Evolutionary conservation across 2,888 invertebrate species (phyloP).

Genomic region (Lasioglossum figueresi): DNA sequence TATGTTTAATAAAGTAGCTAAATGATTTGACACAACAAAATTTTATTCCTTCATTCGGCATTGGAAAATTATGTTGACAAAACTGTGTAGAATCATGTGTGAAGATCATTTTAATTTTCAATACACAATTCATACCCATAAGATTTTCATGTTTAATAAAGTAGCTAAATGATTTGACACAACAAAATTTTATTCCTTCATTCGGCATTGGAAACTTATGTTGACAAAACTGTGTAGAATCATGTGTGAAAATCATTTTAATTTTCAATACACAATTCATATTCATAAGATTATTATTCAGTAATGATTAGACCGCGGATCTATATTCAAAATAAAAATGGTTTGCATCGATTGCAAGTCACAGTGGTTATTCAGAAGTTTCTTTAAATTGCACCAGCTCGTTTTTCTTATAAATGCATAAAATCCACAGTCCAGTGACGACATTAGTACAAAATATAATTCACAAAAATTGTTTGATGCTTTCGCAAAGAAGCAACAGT

Average conservation of each 20-base stretch:
- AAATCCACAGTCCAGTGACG: not conserved
- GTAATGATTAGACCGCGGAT: not conserved
- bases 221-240: not conserved
- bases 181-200: not conserved
- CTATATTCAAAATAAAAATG: not conserved
- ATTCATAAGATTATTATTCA: not conserved
- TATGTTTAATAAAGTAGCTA: too few relatives aligned
- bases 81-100: not conserved
- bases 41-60: not conserved
- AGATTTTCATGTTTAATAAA: not conserved
- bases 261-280: not conserved
- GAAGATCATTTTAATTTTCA: not conserved
- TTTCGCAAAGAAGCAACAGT: not conserved
- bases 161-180: not conserved
- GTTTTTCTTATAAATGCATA: not conserved
- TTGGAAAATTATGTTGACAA: not conserved
- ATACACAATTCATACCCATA: not conserved
- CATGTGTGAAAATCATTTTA: not conserved
- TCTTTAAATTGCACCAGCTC: not conserved
- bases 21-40: not conserved
- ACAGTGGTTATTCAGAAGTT: not conserved
- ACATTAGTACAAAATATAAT: not conserved
- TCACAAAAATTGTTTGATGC: not conserved
- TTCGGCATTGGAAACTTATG: not conserved
- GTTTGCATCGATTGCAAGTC: not conserved